Evolutionary conservation across 2,888 invertebrate species (phyloP), one percentile per base, ranked within the genome.

Genomic region (Hoplodrina blanda): DNA sequence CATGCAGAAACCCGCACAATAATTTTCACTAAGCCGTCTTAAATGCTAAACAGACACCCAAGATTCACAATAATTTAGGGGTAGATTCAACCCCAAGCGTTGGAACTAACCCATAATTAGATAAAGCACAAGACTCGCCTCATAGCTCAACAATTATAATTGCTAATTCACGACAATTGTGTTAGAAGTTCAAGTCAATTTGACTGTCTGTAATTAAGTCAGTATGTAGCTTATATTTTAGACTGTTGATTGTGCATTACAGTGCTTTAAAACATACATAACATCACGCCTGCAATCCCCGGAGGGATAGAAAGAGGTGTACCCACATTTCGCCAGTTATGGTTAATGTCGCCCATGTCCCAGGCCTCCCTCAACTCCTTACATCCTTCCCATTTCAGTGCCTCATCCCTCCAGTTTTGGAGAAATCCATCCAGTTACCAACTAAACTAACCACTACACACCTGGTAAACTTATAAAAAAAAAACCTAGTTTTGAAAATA

Each of bases 101-200:
- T 49, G 44, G 25, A 73, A 59, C 74, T 49, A 60, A 20, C 57
- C 56, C 49, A 11, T 76, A 68, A 70, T 72, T 74, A 62, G 73
- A 71, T 64, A 54, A 65, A 72, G 69, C 63, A 30, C 61, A 82
- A 64, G 56, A 67, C 62, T 76, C 69, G 15, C 76, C 62, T 25
- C 52, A 80, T 69, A 65, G 69, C 80, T 62, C 66, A 74, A 44
- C 66, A 79, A 79, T 76, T 76, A 76, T 74, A 76, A 76, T 79
- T 76, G 76, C 76, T 79, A 76, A 76, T 76, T 76, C 67, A 25
- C 11, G 10, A 60, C 80, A 76, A 76, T 66, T 33, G 33, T 46
- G 77, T 77, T 80, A 78, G 55, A 52, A 76, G 66, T 76, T 76
- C 20, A 54, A 73, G 66, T 73, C 80, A 57, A 66, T 59, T 67